A percentile compares a stretch with the other conserved stretches of the same genome.
phyloP scores from a whole-genome alignment of 2,797 vertebrate species.

The Scyliorhinus canicula region DNA sequence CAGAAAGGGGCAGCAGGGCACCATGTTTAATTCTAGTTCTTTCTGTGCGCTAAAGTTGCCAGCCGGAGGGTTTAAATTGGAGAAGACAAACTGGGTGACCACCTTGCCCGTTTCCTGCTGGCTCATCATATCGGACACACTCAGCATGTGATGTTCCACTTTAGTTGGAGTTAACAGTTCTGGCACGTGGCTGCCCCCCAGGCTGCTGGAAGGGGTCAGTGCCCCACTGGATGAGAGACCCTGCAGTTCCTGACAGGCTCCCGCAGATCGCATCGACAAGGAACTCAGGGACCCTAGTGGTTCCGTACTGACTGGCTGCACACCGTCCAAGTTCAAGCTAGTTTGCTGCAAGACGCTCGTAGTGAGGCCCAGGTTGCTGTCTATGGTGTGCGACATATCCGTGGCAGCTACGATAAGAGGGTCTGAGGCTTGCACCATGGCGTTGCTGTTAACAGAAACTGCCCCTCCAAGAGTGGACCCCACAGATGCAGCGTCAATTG shows the following conservation, averaged over 20 bases:
- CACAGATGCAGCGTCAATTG: slow-evolving; percentile 78
- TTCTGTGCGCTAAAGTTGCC: slow-evolving; percentile 72
- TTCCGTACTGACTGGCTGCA: slow-evolving; percentile 76
- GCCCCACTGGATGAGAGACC: slow-evolving; percentile 65
- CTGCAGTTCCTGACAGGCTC: slow-evolving; percentile 55
- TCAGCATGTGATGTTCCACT: slow-evolving; percentile 59
- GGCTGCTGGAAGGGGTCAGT: slow-evolving; percentile 57
- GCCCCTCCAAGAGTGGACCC: slow-evolving; percentile 62
- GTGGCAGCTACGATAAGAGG: slow-evolving; percentile 75
- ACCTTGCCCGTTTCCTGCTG: slow-evolving; percentile 70
- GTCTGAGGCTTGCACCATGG: slow-evolving; percentile 70
- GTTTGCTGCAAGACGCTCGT: slow-evolving; percentile 70
- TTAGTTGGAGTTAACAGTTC: slow-evolving; percentile 70
- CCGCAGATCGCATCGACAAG: slow-evolving; percentile 65
- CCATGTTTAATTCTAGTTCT: slow-evolving; percentile 64
- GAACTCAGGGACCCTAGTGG: slow-evolving; percentile 73
- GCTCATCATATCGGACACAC: slow-evolving; percentile 62
- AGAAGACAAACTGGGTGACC: slow-evolving; percentile 72
- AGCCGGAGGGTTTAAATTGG: slow-evolving; percentile 52
- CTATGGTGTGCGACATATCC: slow-evolving; percentile 70
- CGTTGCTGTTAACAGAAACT: slow-evolving; percentile 49
- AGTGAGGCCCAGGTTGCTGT: slow-evolving; percentile 65
- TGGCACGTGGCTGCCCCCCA: slow-evolving; percentile 54
- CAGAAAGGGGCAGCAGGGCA: slow-evolving; percentile 72
- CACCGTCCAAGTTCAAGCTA: slow-evolving; percentile 76